Base-by-base conservation (phyloP, 1,140 invertebrate species). In the Cotesia typhae region DNA sequence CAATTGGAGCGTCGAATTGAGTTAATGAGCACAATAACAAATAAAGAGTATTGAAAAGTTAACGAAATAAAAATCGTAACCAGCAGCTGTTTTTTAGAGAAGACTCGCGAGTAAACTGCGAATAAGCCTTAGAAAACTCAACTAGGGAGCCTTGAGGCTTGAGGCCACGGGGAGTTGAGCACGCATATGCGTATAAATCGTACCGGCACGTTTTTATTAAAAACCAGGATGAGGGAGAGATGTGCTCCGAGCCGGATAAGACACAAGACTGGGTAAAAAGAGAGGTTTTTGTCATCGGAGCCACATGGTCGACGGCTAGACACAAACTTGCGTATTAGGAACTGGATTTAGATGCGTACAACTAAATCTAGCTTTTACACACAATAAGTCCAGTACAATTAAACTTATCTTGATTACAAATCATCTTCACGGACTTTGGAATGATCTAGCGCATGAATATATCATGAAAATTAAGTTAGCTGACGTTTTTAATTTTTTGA, bases 271-370 rank as follows among this genome's bases (percentile, higher is more conserved):
- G 38, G n/a, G 52, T 51, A 14, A 66, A 28, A 47, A 41, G 47
- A 66, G 64, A 14, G 67, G 9, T 41, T 37, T 70, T 74, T 77
- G 75, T 79, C 75, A 79, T 77, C 74, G 67, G 75, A 78, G 75
- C 75, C 73, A 76, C 71, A 68, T 71, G 38, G 66, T 73, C 72
- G 70, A 52, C 66, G 60, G 64, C 75, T 64, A 66, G 68, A 71
- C 74, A 38, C 74, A 68, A 67, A 76, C 72, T 17, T n/a, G 73
- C 67, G 6, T 9, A 47, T 7, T 61, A 72, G 74, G 74, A 82
- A 81, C 78, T 79, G 78, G 75, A 81, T 73, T 71, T 74, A 67
- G 70, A 59, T 52, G 12, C 20, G n/a, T 51, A 7, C 41, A 10
- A 70, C 68, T 28, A 28, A 59, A 73, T 72, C 14, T 28, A n/a